Percentiles rank a stretch among this genome's conserved stretches.
Evolutionary conservation across 2,797 vertebrate species (phyloP).

Genomic region (Acomys russatus): DNA sequence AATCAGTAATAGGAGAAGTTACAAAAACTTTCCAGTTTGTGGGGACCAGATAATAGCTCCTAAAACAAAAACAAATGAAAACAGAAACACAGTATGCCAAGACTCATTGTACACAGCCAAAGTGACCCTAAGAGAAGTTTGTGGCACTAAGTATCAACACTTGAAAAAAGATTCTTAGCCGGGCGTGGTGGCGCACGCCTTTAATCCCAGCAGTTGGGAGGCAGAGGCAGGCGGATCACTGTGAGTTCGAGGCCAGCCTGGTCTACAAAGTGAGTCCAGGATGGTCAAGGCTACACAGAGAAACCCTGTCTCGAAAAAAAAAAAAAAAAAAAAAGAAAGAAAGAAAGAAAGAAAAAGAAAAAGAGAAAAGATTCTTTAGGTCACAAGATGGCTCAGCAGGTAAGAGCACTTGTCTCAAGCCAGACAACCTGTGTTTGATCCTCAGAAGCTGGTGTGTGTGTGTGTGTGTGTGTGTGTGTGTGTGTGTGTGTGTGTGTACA

Average conservation of each 20-base stretch:
- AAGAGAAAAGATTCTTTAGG: not conserved
- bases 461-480: too few species aligned
- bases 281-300: too few species aligned
- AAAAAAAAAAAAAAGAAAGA: not conserved
- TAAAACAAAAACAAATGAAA: not conserved
- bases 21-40: not conserved
- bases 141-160: not conserved
- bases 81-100: not conserved
- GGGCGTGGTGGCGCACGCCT: too few species aligned
- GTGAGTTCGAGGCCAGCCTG: too few species aligned
- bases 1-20: not conserved
- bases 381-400: not conserved
- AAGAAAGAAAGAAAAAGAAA: not conserved
- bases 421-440: not conserved
- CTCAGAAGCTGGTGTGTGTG: not conserved
- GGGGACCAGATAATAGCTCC: not conserved
- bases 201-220: too few species aligned
- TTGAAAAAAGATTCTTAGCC: too few species aligned
- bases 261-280: too few species aligned
- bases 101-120: not conserved
- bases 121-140: not conserved
- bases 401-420: not conserved
- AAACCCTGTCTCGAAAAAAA: too few species aligned
- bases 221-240: too few species aligned
- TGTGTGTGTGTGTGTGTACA: too few species aligned